These are phyloP conservation scores for Orientallactaga bullata DNA, from an alignment of 2,113 vertebrate species.

Conservation along the genomic window DNA sequence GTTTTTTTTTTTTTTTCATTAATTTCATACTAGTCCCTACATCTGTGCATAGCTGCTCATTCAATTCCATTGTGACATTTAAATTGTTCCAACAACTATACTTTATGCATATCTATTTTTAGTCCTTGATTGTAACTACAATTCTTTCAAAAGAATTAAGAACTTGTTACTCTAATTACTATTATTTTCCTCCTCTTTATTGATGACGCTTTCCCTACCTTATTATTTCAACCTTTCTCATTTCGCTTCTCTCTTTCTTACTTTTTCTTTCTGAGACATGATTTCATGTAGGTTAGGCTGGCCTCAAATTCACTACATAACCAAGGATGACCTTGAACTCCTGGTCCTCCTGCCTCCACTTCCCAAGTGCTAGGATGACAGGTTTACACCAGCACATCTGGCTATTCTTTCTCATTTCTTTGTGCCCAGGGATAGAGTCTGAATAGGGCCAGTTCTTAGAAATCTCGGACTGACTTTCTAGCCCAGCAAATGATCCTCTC, in stretches of 20 bases:
- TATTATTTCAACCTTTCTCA: constrained; percentile 27
- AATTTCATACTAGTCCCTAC: constrained; percentile 10
- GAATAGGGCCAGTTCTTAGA: constrained; percentile 26
- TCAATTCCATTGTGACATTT: background rate
- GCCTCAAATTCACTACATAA: background rate
- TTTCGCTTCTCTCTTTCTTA: background rate
- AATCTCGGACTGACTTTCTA: background rate
- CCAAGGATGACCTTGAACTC: background rate
- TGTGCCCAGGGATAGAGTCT: background rate
- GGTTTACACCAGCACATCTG: background rate
- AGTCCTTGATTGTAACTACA: background rate
- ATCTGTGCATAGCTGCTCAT: background rate
- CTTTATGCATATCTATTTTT: background rate
- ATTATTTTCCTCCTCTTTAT: background rate
- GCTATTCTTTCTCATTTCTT: background rate
- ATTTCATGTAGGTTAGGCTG: background rate
- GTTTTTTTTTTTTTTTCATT: constrained; percentile 40
- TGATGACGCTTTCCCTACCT: background rate
- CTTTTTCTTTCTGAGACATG: background rate
- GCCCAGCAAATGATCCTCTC: background rate
- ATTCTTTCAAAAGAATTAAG: constrained; percentile 41
- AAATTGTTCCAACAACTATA: background rate
- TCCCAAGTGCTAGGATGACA: background rate
- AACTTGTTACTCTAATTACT: constrained; percentile 23
- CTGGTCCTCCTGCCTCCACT: background rate